Evolutionary conservation across 2,888 invertebrate genomes (phyloP).

Genomic region (Xanthia icteritia): DNA sequence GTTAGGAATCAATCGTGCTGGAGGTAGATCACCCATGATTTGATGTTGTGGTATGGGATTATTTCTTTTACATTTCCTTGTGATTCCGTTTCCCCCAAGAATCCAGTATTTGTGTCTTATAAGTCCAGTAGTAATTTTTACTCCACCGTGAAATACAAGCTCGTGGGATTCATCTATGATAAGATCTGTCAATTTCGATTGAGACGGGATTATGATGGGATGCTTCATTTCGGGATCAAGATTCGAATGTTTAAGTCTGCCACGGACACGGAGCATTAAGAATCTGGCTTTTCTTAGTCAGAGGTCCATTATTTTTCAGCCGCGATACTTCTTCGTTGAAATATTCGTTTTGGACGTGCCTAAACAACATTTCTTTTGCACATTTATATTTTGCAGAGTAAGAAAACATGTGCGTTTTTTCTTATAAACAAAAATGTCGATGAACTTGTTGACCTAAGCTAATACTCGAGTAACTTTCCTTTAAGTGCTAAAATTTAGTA

Average conservation of each 20-base stretch:
- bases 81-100: conserved; percentile 1
- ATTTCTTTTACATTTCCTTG: neutral
- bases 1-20: neutral
- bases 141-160: neutral
- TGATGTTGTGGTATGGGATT: neutral
- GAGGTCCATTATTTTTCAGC: neutral
- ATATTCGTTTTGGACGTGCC: too few relatives aligned
- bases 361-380: neutral
- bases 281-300: neutral
- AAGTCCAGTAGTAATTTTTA: neutral
- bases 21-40: neutral
- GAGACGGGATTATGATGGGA: neutral
- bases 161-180: neutral
- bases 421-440: neutral
- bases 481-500: neutral
- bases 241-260: neutral
- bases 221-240: conserved; percentile 1
- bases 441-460: conserved; percentile 1
- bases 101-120: neutral
- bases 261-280: neutral
- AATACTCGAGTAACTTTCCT: neutral
- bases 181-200: neutral
- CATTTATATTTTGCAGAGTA: conserved; percentile 7
- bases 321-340: too few relatives aligned
- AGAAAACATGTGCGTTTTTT: too few relatives aligned